Percentiles rank a stretch among this genome's conserved stretches.
Conservation (phyloP, 2,888 invertebrate species). For the Magallana nippona region DNA sequence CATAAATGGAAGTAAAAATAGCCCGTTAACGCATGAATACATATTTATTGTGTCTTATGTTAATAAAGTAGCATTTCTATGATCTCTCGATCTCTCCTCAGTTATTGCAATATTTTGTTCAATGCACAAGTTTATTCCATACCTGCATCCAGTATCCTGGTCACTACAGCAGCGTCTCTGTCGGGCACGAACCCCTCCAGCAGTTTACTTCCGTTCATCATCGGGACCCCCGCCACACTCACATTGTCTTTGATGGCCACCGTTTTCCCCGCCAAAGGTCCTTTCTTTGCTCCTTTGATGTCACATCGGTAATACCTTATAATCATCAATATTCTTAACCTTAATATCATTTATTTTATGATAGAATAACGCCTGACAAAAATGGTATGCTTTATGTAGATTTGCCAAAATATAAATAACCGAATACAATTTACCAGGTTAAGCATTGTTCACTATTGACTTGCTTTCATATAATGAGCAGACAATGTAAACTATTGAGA, state of each 20-base stretch:
- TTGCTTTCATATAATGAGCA: too few relatives aligned
- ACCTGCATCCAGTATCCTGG: conserved; percentile 74
- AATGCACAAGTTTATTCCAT: not conserved
- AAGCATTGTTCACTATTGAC: too few relatives aligned
- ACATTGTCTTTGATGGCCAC: conserved; percentile 75
- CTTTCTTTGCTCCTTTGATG: conserved; percentile 67
- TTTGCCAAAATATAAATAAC: not conserved
- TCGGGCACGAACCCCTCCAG: conserved; percentile 74
- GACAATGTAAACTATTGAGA: too few relatives aligned
- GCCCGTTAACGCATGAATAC: too few relatives aligned
- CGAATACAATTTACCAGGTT: not conserved
- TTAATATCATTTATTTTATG: not conserved
- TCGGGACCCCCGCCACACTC: conserved; percentile 75
- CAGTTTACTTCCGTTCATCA: conserved; percentile 70
- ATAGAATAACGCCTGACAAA: not conserved
- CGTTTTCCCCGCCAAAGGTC: conserved; percentile 71
- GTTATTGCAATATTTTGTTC: too few relatives aligned
- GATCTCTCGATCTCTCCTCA: too few relatives aligned
- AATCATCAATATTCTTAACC: not conserved
- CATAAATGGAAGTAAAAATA: too few relatives aligned
- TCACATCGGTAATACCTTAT: conserved; percentile 72
- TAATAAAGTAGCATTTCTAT: too few relatives aligned
- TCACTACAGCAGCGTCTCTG: conserved; percentile 74
- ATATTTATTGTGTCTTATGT: too few relatives aligned
- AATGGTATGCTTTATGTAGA: not conserved